Base-by-base conservation (phyloP, 2,888 invertebrate genomes). In the Hirtodrosophila duncani region DNA sequence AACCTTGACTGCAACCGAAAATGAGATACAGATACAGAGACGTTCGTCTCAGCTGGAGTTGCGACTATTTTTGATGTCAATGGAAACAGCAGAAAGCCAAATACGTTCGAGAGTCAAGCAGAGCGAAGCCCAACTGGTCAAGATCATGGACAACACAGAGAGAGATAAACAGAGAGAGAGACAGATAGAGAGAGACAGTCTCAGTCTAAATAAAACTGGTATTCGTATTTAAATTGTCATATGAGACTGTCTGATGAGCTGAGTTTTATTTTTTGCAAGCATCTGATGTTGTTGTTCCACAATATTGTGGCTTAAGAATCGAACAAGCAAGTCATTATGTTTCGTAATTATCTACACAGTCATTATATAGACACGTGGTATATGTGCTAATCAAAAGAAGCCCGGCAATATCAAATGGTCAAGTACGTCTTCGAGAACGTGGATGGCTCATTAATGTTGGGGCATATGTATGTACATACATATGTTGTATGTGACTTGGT, bases 91-190 rank as follows among this genome's bases (percentile, higher is more conserved):
- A 13, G 29, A 48, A 30, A 45, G 36, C 9, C 21, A 9, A 24
- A 31, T 24, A 37, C 24, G 56, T 38, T 49, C 48, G 48, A n/a
- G 20, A 13, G 27, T 18, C 13, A 23, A 34, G 37, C 27, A 48
- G 20, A 46, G 45, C 21, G 46, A 24, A 29, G 26, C 11, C 30
- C 26, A 42, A 37, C 58, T 81, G 75, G 75, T 75, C 75, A 75
- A 75, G 75, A 75, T 75, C 75, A 75, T 56, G 75, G 75, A 59
- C 75, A 51, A 39, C 56, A 48, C 71, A 24, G 39, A 9, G 34
- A 13, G 4, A 17, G 13, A 33, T 4, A 4, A 2, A 18, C 20
- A 14, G 17, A 13, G 29, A 36, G 17, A 17, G 17, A 29, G 16
- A 30, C 14, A 21, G 11, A 39, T 5, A 10, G 10, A 14, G 20